Base-by-base conservation (phyloP, 1,140 invertebrate genomes). In the Aphidius ervi region DNA sequence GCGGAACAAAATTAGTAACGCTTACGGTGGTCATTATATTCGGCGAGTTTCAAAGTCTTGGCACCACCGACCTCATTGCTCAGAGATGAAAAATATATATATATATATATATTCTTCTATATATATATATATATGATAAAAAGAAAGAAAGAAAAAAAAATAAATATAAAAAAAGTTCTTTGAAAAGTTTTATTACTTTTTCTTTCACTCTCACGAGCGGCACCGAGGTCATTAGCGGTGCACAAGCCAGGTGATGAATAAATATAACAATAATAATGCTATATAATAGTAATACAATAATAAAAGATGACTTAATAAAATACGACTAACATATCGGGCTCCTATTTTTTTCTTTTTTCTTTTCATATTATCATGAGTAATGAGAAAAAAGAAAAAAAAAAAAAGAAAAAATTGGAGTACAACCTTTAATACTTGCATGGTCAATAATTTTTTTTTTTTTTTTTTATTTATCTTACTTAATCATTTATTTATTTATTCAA, bases 201-300 rank as follows among this genome's bases (percentile, higher is more conserved):
- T 61, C 55, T 47, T 53, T 58, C 46, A 9, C n/a, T 16, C 16
- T 5, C 31, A 31, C 23, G 23, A 31, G 23, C 23, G 23, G 4
- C 23, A 59, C 48, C 46, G 56, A 58, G 56, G 56, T 58, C 56
- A 48, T 58, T 58, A 58, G 46, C 20, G 56, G 37, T 52, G 49
- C 23, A 23, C 23, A n/a, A 52, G 23, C 20, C 37, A 31, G 23
- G 49, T 45, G 43, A 45, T 9, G 7, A 45, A 45, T 7, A 10
- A 45, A 45, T 3, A 31, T 31, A 31, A 31, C 4, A 31, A 31
- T 9, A 10, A 45, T 7, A 10, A 45, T 9, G 2, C 16, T 23
- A 55, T 20, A 55, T 7, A 42, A 42, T 39, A 42, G 9, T 10
- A 42, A 20, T 3, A 58, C 20, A 39, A 7, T 37, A 40, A 9